Conservation (phyloP, 2,797 vertebrate genomes). For the Xyrichtys novacula region DNA sequence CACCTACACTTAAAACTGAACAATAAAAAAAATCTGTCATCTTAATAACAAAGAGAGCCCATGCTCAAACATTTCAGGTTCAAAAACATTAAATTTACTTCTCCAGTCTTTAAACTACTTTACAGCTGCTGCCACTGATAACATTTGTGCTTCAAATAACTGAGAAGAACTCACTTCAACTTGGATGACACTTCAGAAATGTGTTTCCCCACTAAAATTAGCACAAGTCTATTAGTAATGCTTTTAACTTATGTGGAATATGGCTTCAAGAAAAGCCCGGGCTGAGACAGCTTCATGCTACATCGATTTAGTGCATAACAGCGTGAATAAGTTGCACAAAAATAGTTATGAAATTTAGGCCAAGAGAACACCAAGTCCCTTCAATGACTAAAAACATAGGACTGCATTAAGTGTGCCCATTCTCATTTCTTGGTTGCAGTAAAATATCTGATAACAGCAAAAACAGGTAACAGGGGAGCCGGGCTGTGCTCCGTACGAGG, state of each 20-base stretch:
- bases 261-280: conserved; percentile 6
- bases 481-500: conserved; percentile 29
- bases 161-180: background rate
- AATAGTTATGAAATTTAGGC: conserved; percentile 5
- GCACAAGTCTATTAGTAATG: background rate
- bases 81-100: too few species aligned
- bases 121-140: background rate
- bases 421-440: conserved; percentile 20
- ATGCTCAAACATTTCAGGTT: too few species aligned
- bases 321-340: conserved; percentile 7
- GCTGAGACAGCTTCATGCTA: conserved; percentile 8
- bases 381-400: conserved; percentile 3
- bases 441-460: conserved; percentile 36
- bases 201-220: background rate
- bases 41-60: background rate
- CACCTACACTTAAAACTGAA: background rate
- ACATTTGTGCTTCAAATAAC: background rate
- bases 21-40: background rate
- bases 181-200: background rate
- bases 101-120: background rate
- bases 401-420: conserved; percentile 3
- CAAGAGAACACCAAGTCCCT: background rate
- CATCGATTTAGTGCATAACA: background rate
- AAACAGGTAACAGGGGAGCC: conserved; percentile 24
- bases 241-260: background rate